These are phyloP conservation scores for Clepsis dumicolana DNA, from an alignment of 2,888 invertebrate genomes.

Conservation along the genomic window DNA sequence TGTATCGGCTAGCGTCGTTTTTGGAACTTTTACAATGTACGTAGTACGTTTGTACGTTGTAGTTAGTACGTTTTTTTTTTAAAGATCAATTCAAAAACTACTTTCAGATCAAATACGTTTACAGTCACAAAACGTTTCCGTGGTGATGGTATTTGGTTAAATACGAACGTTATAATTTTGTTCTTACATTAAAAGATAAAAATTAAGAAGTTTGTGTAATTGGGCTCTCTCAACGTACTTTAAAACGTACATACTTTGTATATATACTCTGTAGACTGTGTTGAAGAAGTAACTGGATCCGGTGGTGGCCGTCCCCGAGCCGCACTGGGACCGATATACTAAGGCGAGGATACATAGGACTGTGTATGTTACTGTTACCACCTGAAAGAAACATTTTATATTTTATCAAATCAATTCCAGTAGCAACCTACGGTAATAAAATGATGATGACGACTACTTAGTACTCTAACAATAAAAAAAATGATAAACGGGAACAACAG, in stretches of 20 bases:
- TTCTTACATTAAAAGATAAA: background rate
- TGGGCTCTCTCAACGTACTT: background rate
- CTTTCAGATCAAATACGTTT: too few relatives aligned
- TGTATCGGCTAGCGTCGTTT: too few relatives aligned
- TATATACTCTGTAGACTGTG: slow-evolving; percentile 56
- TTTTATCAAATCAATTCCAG: background rate
- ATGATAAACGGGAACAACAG: background rate
- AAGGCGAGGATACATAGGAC: slow-evolving; percentile 57
- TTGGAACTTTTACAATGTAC: too few relatives aligned
- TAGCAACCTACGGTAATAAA: background rate
- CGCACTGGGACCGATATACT: slow-evolving; percentile 57
- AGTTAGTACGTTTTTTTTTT: too few relatives aligned
- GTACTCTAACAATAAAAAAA: too few relatives aligned
- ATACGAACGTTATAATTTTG: too few relatives aligned
- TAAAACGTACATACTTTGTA: slow-evolving; percentile 56
- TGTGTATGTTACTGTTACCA: slow-evolving; percentile 57
- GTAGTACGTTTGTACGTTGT: too few relatives aligned
- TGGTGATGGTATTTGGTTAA: too few relatives aligned
- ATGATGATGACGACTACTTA: too few relatives aligned
- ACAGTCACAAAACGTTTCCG: too few relatives aligned
- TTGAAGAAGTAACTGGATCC: slow-evolving; percentile 55
- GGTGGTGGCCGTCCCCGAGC: slow-evolving; percentile 31
- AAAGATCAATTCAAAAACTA: too few relatives aligned
- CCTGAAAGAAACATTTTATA: slow-evolving; percentile 58
- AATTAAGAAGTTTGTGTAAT: background rate